Conservation (phyloP, 2,797 vertebrate species). For the Halcyon chelicuti region DNA sequence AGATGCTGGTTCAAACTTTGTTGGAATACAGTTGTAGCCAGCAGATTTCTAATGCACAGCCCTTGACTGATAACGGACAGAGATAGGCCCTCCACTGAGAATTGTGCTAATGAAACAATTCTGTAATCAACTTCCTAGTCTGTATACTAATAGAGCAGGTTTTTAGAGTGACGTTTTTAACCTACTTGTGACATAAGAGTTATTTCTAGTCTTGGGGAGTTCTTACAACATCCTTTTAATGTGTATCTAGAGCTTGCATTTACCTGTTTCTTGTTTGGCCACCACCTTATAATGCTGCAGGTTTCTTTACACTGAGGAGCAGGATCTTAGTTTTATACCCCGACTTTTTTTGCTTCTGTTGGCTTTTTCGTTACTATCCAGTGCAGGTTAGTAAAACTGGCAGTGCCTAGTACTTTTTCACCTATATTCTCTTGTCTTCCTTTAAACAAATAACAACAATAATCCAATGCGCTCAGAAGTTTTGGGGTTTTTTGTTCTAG, state of each 20-base stretch:
- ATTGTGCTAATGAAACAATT: constrained; percentile 44
- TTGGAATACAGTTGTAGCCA: constrained; percentile 37
- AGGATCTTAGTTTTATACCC: constrained; percentile 43
- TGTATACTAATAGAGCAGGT: background rate
- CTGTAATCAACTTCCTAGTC: background rate
- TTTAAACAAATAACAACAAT: background rate
- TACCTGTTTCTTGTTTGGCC: constrained; percentile 39
- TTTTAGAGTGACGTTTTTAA: constrained; percentile 33
- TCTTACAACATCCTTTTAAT: constrained; percentile 20
- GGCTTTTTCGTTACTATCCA: constrained; percentile 31
- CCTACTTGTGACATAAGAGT: background rate
- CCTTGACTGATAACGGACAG: background rate
- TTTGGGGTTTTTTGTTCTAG: background rate
- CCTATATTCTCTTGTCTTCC: constrained; percentile 43
- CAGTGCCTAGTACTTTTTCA: constrained; percentile 44
- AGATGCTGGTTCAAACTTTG: constrained; percentile 13
- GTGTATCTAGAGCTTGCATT: constrained; percentile 13
- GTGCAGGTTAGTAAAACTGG: constrained; percentile 19
- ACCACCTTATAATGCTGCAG: constrained; percentile 10
- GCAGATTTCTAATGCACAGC: background rate
- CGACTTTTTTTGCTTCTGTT: constrained; percentile 41
- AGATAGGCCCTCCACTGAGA: background rate
- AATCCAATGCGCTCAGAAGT: background rate
- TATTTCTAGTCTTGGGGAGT: constrained; percentile 14
- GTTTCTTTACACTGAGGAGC: constrained; percentile 34